These are phyloP conservation scores for Antechinus stuartii DNA, from an alignment of 2,113 vertebrate genomes.

Conservation along the genomic window DNA sequence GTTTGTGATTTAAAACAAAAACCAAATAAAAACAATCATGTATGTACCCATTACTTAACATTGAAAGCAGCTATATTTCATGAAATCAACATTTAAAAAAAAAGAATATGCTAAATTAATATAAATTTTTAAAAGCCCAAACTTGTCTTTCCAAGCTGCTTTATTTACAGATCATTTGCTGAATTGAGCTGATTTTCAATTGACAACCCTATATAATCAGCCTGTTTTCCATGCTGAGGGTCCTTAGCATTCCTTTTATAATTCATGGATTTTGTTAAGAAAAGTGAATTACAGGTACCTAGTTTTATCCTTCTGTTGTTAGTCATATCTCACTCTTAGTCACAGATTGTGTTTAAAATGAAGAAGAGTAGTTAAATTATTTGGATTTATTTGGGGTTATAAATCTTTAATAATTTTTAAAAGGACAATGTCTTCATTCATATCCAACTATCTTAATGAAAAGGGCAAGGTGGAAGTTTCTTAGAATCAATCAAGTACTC, in stretches of 20 bases:
- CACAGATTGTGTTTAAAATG: slow-evolving; percentile 19
- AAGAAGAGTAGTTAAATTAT: slow-evolving; percentile 1
- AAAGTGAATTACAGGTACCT: slow-evolving; percentile 9
- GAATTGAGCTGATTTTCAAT: not conserved
- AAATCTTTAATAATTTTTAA: slow-evolving; percentile 13
- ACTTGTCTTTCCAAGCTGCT: not conserved
- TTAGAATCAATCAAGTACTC: not conserved
- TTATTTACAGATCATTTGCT: not conserved
- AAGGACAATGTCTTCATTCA: slow-evolving; percentile 28
- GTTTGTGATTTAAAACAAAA: not conserved
- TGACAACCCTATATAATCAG: not conserved
- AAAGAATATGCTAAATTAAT: not conserved
- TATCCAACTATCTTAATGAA: not conserved
- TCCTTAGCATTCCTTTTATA: not conserved
- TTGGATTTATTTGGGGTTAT: slow-evolving; percentile 31
- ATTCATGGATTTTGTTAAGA: not conserved
- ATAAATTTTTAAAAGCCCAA: not conserved
- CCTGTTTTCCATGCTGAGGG: not conserved
- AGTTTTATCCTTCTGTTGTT: not conserved
- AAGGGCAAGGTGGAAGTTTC: not conserved
- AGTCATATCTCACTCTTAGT: not conserved
- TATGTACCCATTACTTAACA: not conserved
- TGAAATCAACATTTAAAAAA: not conserved
- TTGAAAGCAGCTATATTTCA: not conserved
- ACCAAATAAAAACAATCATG: not conserved